Conservation (phyloP, 2,888 invertebrate species). For the Lathronympha strigana region DNA sequence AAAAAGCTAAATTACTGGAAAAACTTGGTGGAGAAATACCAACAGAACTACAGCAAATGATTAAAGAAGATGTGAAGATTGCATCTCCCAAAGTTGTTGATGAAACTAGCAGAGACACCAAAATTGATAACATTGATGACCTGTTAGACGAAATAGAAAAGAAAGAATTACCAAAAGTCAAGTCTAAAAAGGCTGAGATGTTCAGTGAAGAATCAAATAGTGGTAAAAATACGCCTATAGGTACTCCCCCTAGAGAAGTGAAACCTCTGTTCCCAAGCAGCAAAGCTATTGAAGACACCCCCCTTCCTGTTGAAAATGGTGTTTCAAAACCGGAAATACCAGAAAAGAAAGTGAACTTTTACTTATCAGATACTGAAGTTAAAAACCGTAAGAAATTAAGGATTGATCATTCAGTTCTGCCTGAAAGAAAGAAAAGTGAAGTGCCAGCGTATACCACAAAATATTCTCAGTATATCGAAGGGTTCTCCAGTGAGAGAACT, state of each 20-base stretch:
- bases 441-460: conserved; percentile 74
- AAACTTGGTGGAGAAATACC: conserved; percentile 82
- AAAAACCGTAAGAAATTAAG: conserved; percentile 71
- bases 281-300: conserved; percentile 54
- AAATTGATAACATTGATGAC: conserved; percentile 65
- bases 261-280: conserved; percentile 58
- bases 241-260: conserved; percentile 40
- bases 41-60: conserved; percentile 74
- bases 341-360: conserved; percentile 72
- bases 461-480: conserved; percentile 76
- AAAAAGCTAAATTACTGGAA: conserved; percentile 80
- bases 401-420: conserved; percentile 75
- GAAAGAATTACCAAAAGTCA: conserved; percentile 70
- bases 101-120: conserved; percentile 51
- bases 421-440: conserved; percentile 63
- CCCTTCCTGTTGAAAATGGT: conserved; percentile 53
- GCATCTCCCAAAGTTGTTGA: conserved; percentile 56
- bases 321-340: conserved; percentile 47
- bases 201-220: conserved; percentile 47
- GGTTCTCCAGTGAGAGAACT: conserved; percentile 73
- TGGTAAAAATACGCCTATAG: conserved; percentile 20
- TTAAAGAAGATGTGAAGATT: conserved; percentile 64
- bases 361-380: conserved; percentile 62
- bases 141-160: conserved; percentile 74
- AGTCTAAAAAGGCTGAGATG: conserved; percentile 57